A percentile compares a stretch with the other conserved stretches of the same genome.
phyloP scores from a whole-genome alignment of 2,113 vertebrate species.

The Cyprichromis sp. region DNA sequence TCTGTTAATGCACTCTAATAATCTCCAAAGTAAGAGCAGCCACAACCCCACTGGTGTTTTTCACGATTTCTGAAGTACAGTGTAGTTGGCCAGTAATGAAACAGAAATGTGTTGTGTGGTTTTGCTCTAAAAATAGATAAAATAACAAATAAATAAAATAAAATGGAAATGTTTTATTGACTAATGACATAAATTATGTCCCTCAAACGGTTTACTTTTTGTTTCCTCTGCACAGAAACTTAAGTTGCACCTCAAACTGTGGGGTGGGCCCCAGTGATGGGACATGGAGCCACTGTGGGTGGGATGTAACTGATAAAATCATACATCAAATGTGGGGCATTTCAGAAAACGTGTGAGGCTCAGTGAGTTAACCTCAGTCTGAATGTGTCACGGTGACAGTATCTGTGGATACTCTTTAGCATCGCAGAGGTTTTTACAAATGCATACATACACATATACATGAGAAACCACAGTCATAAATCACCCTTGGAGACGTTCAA shows the following conservation, averaged over 20 bases:
- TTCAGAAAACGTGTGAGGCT: not conserved
- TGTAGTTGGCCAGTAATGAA: not conserved
- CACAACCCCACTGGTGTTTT: not conserved
- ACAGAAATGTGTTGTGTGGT: not conserved
- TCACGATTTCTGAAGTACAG: not conserved
- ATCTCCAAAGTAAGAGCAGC: not conserved
- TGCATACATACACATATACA: not conserved
- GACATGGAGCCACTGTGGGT: not conserved
- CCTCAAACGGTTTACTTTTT: not conserved
- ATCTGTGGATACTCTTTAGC: not conserved
- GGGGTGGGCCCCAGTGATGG: not conserved
- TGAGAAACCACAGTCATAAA: not conserved
- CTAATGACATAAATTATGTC: not conserved
- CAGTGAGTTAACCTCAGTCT: not conserved
- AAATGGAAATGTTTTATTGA: not conserved
- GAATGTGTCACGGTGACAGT: not conserved
- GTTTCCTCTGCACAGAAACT: not conserved
- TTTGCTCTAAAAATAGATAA: not conserved
- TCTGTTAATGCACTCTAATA: not conserved
- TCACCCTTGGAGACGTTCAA: accelerated
- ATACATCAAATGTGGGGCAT: not conserved
- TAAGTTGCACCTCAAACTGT: not conserved
- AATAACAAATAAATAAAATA: accelerated
- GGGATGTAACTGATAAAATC: not conserved
- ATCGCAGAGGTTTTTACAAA: not conserved